These are phyloP conservation scores for Pseudotriccus pelzelni DNA, from an alignment of 2,797 vertebrate species.

Conservation along the genomic window DNA sequence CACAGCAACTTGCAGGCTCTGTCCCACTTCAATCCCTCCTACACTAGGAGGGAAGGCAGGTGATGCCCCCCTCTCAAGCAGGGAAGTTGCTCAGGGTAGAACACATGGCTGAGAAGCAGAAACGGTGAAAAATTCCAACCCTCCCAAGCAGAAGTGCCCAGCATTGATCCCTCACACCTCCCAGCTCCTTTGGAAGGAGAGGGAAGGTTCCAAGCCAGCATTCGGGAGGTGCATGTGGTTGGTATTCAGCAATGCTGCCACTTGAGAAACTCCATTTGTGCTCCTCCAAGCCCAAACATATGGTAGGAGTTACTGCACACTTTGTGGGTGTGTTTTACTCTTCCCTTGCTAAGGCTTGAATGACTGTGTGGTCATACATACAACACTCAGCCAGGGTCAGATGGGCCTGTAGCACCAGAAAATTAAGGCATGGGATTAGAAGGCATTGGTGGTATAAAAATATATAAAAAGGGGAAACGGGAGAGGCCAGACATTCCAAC, in stretches of 20 bases:
- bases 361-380: not conserved
- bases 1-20: not conserved
- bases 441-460: not conserved
- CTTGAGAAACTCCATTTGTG: not conserved
- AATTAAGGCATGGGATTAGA: not conserved
- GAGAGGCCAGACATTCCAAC: not conserved
- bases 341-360: not conserved
- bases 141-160: not conserved
- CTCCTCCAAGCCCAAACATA: not conserved
- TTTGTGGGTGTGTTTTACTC: not conserved
- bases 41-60: not conserved
- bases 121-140: not conserved
- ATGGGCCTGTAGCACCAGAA: not conserved
- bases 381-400: not conserved
- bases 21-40: not conserved
- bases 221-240: not conserved
- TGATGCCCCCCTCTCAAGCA: not conserved
- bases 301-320: not conserved
- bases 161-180: not conserved
- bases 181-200: not conserved
- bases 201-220: not conserved
- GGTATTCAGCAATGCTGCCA: not conserved
- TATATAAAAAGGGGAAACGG: not conserved
- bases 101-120: not conserved
- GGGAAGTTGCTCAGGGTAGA: not conserved